Evolutionary conservation across 1,140 invertebrate species (phyloP).

Genomic region (Brachionus manjavacas): DNA sequence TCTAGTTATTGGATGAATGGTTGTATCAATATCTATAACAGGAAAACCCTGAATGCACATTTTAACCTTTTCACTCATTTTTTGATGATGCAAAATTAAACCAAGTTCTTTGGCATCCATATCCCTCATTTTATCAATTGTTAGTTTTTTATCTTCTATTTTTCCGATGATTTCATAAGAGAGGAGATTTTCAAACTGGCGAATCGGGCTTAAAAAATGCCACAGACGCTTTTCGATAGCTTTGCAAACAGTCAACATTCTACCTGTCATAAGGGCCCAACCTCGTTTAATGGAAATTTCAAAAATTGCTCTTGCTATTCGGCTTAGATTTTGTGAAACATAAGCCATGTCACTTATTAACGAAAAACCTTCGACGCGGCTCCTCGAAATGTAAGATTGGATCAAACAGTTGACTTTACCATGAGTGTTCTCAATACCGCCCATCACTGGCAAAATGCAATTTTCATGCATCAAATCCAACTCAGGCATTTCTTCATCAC

Average conservation of each 20-base stretch:
- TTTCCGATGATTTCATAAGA: slow-evolving; percentile 72
- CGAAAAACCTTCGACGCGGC: slow-evolving; percentile 76
- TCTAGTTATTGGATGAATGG: slow-evolving; percentile 87
- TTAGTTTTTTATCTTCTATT: slow-evolving; percentile 71
- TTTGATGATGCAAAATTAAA: slow-evolving; percentile 70
- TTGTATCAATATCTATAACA: slow-evolving; percentile 71
- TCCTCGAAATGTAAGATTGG: slow-evolving; percentile 80
- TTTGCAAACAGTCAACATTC: slow-evolving; percentile 74
- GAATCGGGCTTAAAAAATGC: slow-evolving; percentile 76
- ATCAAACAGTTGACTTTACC: slow-evolving; percentile 96
- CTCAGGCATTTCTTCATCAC: slow-evolving; percentile 89
- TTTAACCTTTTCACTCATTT: slow-evolving; percentile 71
- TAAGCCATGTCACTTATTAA: slow-evolving; percentile 86
- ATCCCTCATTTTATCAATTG: slow-evolving; percentile 72
- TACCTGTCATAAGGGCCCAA: slow-evolving; percentile 77
- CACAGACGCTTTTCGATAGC: slow-evolving; percentile 73
- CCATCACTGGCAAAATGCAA: slow-evolving; percentile 71
- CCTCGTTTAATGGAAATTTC: slow-evolving; percentile 83
- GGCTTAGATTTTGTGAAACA: slow-evolving; percentile 82
- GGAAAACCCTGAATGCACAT: slow-evolving; percentile 81
- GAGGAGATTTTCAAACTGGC: slow-evolving; percentile 74
- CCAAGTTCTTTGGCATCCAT: slow-evolving; percentile 81
- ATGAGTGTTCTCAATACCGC: slow-evolving; percentile 78
- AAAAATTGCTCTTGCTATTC: slow-evolving; percentile 85
- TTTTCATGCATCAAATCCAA: slow-evolving; percentile 70